Conservation (phyloP, 2,888 invertebrate species). For the Gymnoscelis rufifasciata region DNA sequence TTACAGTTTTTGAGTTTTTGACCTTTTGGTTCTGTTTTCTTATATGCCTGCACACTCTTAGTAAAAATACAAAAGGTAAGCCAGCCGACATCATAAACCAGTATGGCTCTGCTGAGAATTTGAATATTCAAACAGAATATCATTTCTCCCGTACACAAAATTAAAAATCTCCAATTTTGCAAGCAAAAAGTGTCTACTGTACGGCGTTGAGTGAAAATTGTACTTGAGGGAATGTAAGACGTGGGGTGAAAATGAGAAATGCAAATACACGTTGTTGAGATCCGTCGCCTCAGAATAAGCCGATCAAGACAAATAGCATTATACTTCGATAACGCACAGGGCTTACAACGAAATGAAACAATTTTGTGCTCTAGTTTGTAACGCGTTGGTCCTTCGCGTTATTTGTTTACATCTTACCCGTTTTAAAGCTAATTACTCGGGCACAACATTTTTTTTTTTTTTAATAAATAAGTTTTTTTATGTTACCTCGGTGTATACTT, state of each 20-base stretch:
- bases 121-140: background rate
- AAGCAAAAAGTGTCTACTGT: slow-evolving; percentile 41
- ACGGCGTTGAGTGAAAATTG: slow-evolving; percentile 57
- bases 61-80: background rate
- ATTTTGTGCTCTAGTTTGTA: slow-evolving; percentile 6
- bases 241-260: slow-evolving; percentile 73
- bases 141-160: background rate
- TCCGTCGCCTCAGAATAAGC: slow-evolving; percentile 55
- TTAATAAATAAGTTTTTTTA: too few species aligned
- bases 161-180: slow-evolving; percentile 21
- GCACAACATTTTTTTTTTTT: too few species aligned
- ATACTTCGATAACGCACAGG: slow-evolving; percentile 49
- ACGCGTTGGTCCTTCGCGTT: background rate
- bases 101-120: background rate
- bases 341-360: slow-evolving; percentile 40
- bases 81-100: too few species aligned
- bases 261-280: slow-evolving; percentile 71
- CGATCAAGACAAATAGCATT: slow-evolving; percentile 67
- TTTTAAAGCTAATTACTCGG: too few species aligned
- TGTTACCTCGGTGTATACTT: too few species aligned
- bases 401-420: too few species aligned
- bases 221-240: slow-evolving; percentile 54
- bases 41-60: too few species aligned
- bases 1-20: too few species aligned
- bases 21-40: too few species aligned